Base-by-base conservation (phyloP, 2,113 vertebrate genomes). In the Sceloporus undulatus region DNA sequence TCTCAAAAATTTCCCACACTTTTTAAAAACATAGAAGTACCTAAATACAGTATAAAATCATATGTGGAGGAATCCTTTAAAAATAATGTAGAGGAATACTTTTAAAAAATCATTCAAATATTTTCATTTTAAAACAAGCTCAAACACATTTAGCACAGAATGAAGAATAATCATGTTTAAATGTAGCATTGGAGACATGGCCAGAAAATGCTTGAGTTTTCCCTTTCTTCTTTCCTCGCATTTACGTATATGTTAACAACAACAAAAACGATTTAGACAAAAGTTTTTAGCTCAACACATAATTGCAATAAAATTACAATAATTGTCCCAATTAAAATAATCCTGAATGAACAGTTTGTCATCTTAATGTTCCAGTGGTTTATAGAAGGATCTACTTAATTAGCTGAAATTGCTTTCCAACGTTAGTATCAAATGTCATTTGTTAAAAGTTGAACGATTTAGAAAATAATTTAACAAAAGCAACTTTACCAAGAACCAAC, bases 321-420 rank as follows among this genome's bases (percentile, higher is more conserved):
- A 99, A 99, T 98, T 99, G 98, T 98, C 95, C 97, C 98, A 99
- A 98, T 99, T 99, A 99, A 98, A 98, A 98, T 98, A 98, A 98
- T 98, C 98, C 98, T 98, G 97, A 98, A 98, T 98, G 98, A 98
- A 98, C 97, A 98, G 97, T 98, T 97, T 98, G 97, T 99, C 98
- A 98, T 98, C 97, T 98, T 98, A 98, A 98, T 98, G 98, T 98
- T 98, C 97, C 96, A 96, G 95, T 97, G 97, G 97, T 98, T 98
- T 97, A 97, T 95, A 98, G 97, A 98, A 97, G 97, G 97, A 98
- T 97, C 97, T 97, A 97, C 97, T 98, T 98, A 98, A 99, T 99
- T 98, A 98, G 97, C 96, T 96, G 92, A 97, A 98, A 99, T 98
- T 98, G 98, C 98, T 96, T 97, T 97, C 95, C 96, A 97, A 97